These are phyloP conservation scores for Columba livia DNA, from an alignment of 2,113 vertebrate genomes.

Conservation along the genomic window DNA sequence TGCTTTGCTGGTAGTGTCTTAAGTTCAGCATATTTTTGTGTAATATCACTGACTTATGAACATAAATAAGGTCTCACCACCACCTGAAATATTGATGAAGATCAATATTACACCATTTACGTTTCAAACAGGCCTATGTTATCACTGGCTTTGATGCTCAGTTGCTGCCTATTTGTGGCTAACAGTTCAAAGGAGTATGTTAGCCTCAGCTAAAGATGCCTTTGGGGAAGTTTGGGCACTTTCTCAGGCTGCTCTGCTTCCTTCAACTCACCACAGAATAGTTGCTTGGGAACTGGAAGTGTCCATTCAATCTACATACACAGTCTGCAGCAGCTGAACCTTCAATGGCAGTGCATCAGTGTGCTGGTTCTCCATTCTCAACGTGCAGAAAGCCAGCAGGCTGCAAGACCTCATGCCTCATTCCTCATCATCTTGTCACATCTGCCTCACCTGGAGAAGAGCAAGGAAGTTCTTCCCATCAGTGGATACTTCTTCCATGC, in stretches of 20 bases:
- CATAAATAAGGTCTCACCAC: not conserved
- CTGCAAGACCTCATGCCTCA: not conserved
- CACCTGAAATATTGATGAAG: not conserved
- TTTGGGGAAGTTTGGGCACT: not conserved
- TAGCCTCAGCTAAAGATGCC: not conserved
- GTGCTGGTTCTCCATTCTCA: not conserved
- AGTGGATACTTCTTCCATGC: not conserved
- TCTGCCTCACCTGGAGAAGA: not conserved
- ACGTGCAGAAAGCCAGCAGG: not conserved
- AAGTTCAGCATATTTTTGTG: not conserved
- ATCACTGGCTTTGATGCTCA: not conserved
- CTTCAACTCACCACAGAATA: not conserved
- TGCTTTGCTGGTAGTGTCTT: not conserved
- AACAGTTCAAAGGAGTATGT: not conserved
- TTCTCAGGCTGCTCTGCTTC: not conserved
- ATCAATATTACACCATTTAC: not conserved
- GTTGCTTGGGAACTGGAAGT: not conserved
- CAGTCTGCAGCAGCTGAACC: not conserved
- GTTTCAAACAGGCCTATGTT: not conserved
- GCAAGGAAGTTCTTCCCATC: not conserved
- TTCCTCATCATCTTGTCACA: not conserved
- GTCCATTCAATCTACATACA: rapidly evolving
- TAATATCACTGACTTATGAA: not conserved
- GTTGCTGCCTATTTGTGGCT: not conserved
- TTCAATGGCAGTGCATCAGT: not conserved